phyloP scores from a whole-genome alignment of 37 sponge, comb jelly and placozoan genomes.

The Cliona cf. orientalis region DNA sequence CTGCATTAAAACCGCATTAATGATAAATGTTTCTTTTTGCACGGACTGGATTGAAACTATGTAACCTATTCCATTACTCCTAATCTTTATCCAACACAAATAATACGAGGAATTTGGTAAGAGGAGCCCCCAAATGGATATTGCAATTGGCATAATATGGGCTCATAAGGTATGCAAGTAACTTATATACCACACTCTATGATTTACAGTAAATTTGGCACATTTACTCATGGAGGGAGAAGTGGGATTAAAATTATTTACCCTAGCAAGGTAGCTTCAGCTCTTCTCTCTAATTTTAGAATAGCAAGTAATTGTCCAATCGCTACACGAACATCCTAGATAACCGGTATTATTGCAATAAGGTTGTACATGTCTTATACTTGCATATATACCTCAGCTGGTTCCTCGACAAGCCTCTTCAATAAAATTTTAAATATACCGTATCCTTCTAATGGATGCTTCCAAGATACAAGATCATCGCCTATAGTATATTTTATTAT shows the following conservation, averaged over 20 bases:
- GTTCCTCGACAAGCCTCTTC: slow-evolving; percentile 26
- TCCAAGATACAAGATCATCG: neutral
- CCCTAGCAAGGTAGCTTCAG: slow-evolving; percentile 20
- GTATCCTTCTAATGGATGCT: neutral
- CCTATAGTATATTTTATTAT: neutral
- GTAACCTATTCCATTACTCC: too few relatives aligned
- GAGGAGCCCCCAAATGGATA: too few relatives aligned
- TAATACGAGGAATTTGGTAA: too few relatives aligned
- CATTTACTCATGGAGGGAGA: too few relatives aligned
- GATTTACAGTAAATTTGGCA: neutral
- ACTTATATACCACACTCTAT: neutral
- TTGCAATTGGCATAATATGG: neutral
- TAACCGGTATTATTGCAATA: neutral
- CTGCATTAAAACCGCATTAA: too few relatives aligned
- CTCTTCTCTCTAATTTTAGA: slow-evolving; percentile 7
- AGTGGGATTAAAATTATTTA: too few relatives aligned
- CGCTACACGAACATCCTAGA: slow-evolving; percentile 41
- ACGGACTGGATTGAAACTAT: too few relatives aligned
- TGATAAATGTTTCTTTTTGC: too few relatives aligned
- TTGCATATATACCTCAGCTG: slow-evolving; percentile 14
- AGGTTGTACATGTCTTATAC: neutral
- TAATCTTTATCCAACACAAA: too few relatives aligned
- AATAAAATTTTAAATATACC: slow-evolving; percentile 1
- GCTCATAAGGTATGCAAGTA: neutral
- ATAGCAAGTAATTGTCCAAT: slow-evolving; percentile 17